Evolutionary conservation across 1,140 invertebrate species (phyloP).

Genomic region (Temnothorax nylanderi): DNA sequence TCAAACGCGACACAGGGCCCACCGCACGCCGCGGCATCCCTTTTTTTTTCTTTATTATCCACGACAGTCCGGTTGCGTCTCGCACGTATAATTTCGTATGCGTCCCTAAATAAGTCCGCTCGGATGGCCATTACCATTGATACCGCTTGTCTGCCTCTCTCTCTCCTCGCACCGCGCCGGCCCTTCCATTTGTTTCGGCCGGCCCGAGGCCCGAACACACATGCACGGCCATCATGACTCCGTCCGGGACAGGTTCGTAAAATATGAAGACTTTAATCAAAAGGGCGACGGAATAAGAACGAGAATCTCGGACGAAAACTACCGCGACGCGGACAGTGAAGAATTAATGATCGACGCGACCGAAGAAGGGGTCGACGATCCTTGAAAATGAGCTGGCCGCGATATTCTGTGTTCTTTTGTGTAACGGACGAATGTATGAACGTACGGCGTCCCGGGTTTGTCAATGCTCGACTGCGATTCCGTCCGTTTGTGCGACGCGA

Average conservation of each 20-base stretch:
- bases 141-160: constrained; percentile 51
- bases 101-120: constrained; percentile 72
- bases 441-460: constrained; percentile 25
- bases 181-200: constrained; percentile 63
- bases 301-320: constrained; percentile 59
- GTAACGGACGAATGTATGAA: constrained; percentile 32
- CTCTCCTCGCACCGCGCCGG: neutral
- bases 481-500: constrained; percentile 29
- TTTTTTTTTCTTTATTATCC: constrained; percentile 49
- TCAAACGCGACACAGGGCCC: constrained; percentile 73
- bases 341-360: constrained; percentile 68
- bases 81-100: constrained; percentile 71
- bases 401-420: constrained; percentile 43
- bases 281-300: constrained; percentile 71
- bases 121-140: constrained; percentile 73
- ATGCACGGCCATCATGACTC: constrained; percentile 28
- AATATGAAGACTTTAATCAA: constrained; percentile 77
- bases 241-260: constrained; percentile 70
- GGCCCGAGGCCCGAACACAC: constrained; percentile 44
- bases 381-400: constrained; percentile 49
- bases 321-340: constrained; percentile 68
- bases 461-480: constrained; percentile 33
- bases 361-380: constrained; percentile 41
- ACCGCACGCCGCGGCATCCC: constrained; percentile 42
- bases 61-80: neutral